Conservation (phyloP, 2,888 invertebrate species). For the Cephus runcator region DNA sequence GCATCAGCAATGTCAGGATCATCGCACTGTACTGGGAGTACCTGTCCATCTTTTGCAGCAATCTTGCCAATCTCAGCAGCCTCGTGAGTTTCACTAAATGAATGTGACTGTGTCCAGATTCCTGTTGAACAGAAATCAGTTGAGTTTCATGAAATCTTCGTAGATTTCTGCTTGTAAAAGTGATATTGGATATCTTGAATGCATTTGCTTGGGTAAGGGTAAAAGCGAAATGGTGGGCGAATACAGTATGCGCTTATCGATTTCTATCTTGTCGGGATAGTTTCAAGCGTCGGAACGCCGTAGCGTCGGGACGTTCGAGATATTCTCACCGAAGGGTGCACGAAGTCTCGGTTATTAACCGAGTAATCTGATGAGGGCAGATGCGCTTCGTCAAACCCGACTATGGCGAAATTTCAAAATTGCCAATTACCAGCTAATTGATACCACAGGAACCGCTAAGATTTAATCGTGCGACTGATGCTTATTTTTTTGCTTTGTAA, state of each 20-base stretch:
- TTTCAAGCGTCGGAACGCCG: neutral
- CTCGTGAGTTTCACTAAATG: conserved; percentile 94
- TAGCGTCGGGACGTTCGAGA: conserved; percentile 1
- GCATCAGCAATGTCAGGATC: conserved; percentile 92
- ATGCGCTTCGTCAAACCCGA: neutral
- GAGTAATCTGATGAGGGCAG: conserved; percentile 7
- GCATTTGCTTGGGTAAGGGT: neutral
- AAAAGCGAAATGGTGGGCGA: neutral
- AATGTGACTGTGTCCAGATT: conserved; percentile 80
- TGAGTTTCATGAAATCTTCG: neutral
- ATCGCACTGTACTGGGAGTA: conserved; percentile 96
- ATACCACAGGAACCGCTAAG: neutral
- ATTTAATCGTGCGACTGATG: neutral
- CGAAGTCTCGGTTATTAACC: neutral
- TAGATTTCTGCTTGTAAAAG: neutral
- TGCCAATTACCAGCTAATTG: neutral
- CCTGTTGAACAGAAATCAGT: conserved; percentile 63
- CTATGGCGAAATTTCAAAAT: neutral
- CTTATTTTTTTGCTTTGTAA: neutral
- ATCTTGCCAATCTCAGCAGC: conserved; percentile 85
- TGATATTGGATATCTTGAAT: conserved; percentile 4
- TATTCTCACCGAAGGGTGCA: neutral
- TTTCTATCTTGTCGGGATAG: neutral
- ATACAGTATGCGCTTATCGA: neutral
- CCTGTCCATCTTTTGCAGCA: conserved; percentile 95